A percentile compares a stretch with the other conserved stretches of the same genome.
phyloP scores from a whole-genome alignment of 2,888 invertebrate species.

The Sesamia inferens region DNA sequence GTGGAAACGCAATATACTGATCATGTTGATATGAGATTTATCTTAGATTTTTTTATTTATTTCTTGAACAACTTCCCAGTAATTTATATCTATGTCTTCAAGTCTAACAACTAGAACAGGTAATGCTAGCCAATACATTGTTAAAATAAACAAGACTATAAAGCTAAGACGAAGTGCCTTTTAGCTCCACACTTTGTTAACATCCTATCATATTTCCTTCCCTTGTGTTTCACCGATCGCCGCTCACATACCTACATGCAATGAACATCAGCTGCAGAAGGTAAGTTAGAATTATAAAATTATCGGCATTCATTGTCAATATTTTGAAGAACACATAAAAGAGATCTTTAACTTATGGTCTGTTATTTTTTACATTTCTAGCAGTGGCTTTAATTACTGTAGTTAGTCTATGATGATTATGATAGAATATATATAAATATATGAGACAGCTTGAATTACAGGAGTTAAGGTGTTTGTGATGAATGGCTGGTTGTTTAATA shows the following conservation, averaged over 20 bases:
- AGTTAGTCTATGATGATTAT: neutral
- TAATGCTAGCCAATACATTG: slow-evolving; percentile 37
- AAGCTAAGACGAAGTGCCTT: slow-evolving; percentile 62
- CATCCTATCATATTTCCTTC: slow-evolving; percentile 67
- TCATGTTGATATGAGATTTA: too few species aligned
- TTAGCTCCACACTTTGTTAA: slow-evolving; percentile 69
- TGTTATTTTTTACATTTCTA: neutral
- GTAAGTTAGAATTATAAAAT: slow-evolving; percentile 6
- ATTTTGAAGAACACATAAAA: neutral
- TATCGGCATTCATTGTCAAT: slow-evolving; percentile 6
- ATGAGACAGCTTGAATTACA: neutral
- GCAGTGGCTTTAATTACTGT: neutral
- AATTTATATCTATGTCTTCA: neutral
- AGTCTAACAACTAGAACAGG: neutral
- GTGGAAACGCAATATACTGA: too few species aligned
- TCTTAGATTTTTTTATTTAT: neutral
- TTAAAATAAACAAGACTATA: slow-evolving; percentile 56
- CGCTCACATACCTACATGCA: slow-evolving; percentile 36
- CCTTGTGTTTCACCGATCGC: slow-evolving; percentile 41
- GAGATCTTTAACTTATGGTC: neutral
- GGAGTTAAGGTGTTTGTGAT: neutral
- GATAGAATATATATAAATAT: neutral
- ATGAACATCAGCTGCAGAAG: slow-evolving; percentile 38
- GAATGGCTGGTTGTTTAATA: too few species aligned
- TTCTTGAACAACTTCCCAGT: neutral